Evolutionary conservation across 2,113 vertebrate genomes (phyloP), one percentile per base, ranked within the genome.

Genomic region (Ageneiosus marmoratus): DNA sequence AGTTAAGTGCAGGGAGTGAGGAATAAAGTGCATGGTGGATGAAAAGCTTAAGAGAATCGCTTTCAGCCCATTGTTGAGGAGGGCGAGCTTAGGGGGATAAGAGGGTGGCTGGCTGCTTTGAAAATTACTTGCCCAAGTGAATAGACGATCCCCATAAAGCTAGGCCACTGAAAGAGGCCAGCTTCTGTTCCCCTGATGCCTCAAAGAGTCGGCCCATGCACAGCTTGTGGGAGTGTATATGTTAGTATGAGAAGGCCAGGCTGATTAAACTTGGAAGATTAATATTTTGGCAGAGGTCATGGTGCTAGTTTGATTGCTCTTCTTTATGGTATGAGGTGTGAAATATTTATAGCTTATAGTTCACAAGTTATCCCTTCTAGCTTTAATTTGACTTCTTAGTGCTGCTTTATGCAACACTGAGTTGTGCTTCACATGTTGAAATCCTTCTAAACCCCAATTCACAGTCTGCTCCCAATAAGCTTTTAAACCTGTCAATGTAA

Each of bases 51-150:
- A 92, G 94, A 93, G 95, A 95, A 95, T 94, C 92, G 90, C 94
- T 96, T 95, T 95, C 94, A 95, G 94, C 90, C 93, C 92, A 94
- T 96, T 96, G 95, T 96, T 95, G 92, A 88, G 90, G 90, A 70
- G 85, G 93, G 93, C 78, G 85, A 88, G 85, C 87, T 83, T 84
- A 88, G 94, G 89, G 93, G 94, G 94, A 95, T 94, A 91, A 95
- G 95, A 95, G 93, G 93, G 92, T 91, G 93, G 93, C 94, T 94
- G 94, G 91, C 93, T 87, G 93, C 95, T 96, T 95, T 96, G 95
- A 95, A 94, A 96, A 94, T 92, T 90, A 94, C 94, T 94, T 93
- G 92, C 94, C 92, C 93, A 92, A 94, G 93, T 95, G 95, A 95
- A 95, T 93, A 91, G 94, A 93, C 92, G 93, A 92, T 92, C 92